Base-by-base conservation (phyloP, 1,140 invertebrate genomes). In the Nasonia giraulti region DNA sequence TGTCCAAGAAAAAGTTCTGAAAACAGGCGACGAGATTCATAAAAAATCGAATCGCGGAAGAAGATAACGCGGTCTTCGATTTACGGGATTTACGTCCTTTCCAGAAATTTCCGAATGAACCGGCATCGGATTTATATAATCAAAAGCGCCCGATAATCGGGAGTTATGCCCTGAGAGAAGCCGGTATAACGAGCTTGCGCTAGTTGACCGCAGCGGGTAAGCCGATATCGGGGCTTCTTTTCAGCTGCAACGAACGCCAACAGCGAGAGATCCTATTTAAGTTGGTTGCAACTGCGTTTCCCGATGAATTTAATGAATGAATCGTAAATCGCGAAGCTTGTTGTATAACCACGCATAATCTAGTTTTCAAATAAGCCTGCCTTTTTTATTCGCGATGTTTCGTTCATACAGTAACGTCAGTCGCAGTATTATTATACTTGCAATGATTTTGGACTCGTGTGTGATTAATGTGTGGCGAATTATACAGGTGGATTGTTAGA, bases 401-500 rank as follows among this genome's bases (percentile, higher is more conserved):
- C 8, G 5, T 62, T 62, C 17, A 1, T 20, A 37, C 33, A 20
- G 20, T 62, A 62, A 10, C 55, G 17, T 62, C 20, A 62, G 50
- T 62, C 14, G 55, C n/a, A 62, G 6, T 62, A 44, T 62, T n/a
- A 50, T 62, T 62, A 7, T 62, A 62, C 27, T 12, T 74, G 50
- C 80, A 73, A 83, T 74, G 37, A 7, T 50, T 47, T 71, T 79
- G 27, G 8, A 73, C 8, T 73, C 20, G 47, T 66, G 50, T 80
- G 12, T 80, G n/a, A 84, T 73, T 50, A 80, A 33, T 23, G 8
- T 68, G 3, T 68, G 50, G 27, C 37, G 20, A 68, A 69, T 47
- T 69, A 27, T 37, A 76, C 33, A 23, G 71, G 47, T 81, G 40
- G n/a, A 47, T 17, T 76, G 83, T 85, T 77, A 84, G 77, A 66